These are phyloP conservation scores for Platichthys flesus DNA, from an alignment of 2,113 vertebrate genomes.

Conservation along the genomic window DNA sequence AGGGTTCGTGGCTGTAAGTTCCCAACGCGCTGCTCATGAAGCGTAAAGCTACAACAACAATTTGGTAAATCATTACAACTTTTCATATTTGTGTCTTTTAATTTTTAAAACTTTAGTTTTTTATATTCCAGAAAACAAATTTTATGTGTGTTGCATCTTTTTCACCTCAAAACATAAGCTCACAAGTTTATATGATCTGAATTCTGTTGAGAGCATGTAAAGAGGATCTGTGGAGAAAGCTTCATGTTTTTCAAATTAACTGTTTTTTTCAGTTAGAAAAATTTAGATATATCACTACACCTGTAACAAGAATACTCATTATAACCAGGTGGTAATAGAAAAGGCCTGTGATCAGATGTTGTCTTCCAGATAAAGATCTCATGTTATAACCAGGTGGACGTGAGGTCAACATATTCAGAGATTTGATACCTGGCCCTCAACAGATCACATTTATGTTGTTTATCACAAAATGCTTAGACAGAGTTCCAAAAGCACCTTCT, in stretches of 20 bases:
- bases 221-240: background rate
- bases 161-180: too few relatives aligned
- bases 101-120: background rate
- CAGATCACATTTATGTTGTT: background rate
- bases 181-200: background rate
- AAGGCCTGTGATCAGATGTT: background rate
- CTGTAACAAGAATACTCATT: too few relatives aligned
- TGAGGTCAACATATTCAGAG: background rate
- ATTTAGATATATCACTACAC: too few relatives aligned
- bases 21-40: slow-evolving; percentile 43
- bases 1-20: slow-evolving; percentile 61
- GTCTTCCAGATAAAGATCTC: background rate
- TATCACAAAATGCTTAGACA: slow-evolving; percentile 1
- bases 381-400: background rate
- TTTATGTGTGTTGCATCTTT: too few relatives aligned
- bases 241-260: too few relatives aligned
- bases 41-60: slow-evolving; percentile 52
- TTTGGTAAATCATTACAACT: background rate
- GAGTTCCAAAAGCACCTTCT: slow-evolving; percentile 65
- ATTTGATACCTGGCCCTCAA: background rate
- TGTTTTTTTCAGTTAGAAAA: too few relatives aligned
- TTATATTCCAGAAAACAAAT: background rate
- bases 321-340: background rate
- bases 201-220: background rate
- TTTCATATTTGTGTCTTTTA: background rate